A percentile compares a stretch with the other conserved stretches of the same genome.
Conservation (phyloP, 2,888 invertebrate species). For the Brachyopa scutellaris region DNA sequence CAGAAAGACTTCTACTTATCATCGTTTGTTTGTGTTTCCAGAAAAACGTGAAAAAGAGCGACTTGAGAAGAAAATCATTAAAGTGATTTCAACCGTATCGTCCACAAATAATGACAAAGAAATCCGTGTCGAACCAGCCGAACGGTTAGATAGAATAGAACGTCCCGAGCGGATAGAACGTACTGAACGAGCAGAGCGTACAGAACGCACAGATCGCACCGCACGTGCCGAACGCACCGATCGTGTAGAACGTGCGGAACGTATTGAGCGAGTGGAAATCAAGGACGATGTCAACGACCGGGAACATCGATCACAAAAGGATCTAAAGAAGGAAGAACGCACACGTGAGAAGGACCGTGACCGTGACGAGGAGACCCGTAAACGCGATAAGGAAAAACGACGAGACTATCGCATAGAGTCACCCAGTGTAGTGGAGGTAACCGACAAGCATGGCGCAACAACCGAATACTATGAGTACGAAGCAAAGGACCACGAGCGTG, state of each 20-base stretch:
- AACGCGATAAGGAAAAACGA: constrained; percentile 77
- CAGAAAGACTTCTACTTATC: background rate
- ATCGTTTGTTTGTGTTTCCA: constrained; percentile 36
- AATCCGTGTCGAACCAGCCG: constrained; percentile 45
- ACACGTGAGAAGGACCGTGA: constrained; percentile 77
- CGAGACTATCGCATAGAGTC: constrained; percentile 78
- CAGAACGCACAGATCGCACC: constrained; percentile 31
- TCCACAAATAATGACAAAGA: constrained; percentile 51
- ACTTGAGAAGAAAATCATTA: constrained; percentile 74
- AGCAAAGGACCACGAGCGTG: constrained; percentile 83
- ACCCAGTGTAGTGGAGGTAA: constrained; percentile 68
- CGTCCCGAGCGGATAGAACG: constrained; percentile 38
- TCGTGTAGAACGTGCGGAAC: constrained; percentile 39
- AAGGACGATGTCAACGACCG: constrained; percentile 75
- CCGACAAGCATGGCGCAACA: constrained; percentile 75
- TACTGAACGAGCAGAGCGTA: constrained; percentile 22
- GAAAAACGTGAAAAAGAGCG: constrained; percentile 75
- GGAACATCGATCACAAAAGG: constrained; percentile 78
- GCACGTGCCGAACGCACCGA: constrained; percentile 34
- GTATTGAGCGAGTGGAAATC: constrained; percentile 73
- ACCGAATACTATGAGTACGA: constrained; percentile 81
- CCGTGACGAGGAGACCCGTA: constrained; percentile 75
- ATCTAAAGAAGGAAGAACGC: constrained; percentile 78
- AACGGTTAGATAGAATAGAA: constrained; percentile 39
- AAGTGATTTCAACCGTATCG: constrained; percentile 68